phyloP scores from a whole-genome alignment of 30 jellyfish, hydroid and myxozoan species.

The Pseudorhiza aurosa region DNA sequence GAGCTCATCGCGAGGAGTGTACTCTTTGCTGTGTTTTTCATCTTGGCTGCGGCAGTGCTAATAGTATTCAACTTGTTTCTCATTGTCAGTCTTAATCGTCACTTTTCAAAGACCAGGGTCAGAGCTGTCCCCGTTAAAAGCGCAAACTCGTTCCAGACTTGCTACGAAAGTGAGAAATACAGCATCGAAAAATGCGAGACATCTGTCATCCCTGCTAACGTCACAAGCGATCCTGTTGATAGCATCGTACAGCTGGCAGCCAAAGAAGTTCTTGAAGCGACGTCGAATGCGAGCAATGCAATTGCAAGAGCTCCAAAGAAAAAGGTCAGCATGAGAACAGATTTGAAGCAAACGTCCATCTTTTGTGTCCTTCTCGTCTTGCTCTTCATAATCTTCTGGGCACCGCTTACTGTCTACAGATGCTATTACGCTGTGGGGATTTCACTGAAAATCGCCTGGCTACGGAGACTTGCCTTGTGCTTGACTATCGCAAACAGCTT shows the following conservation, averaged over 20 bases:
- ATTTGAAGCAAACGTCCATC: constrained; percentile 52
- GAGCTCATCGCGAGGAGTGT: constrained; percentile 48
- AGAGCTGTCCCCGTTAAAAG: background rate
- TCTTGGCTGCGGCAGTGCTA: constrained; percentile 21
- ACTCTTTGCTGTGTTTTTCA: constrained; percentile 27
- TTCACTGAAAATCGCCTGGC: constrained; percentile 42
- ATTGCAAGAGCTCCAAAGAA: background rate
- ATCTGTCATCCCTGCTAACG: no score
- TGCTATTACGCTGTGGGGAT: constrained; percentile 27
- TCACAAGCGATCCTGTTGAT: background rate
- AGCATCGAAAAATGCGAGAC: background rate
- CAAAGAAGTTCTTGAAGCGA: background rate
- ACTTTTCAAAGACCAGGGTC: constrained; percentile 13
- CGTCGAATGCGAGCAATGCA: background rate
- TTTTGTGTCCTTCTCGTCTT: constrained; percentile 30
- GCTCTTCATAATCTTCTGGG: constrained; percentile 33
- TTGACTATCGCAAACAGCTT: constrained; percentile 46
- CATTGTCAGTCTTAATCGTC: constrained; percentile 13
- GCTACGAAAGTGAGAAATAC: background rate
- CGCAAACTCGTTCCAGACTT: background rate
- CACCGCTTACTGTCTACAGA: constrained; percentile 52
- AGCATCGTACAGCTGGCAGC: background rate
- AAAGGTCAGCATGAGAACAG: background rate
- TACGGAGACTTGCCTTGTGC: constrained; percentile 57
- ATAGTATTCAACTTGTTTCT: constrained; percentile 16